Conservation (phyloP, 92 coral and sea anemone genomes). For the Porites cylindrica region DNA sequence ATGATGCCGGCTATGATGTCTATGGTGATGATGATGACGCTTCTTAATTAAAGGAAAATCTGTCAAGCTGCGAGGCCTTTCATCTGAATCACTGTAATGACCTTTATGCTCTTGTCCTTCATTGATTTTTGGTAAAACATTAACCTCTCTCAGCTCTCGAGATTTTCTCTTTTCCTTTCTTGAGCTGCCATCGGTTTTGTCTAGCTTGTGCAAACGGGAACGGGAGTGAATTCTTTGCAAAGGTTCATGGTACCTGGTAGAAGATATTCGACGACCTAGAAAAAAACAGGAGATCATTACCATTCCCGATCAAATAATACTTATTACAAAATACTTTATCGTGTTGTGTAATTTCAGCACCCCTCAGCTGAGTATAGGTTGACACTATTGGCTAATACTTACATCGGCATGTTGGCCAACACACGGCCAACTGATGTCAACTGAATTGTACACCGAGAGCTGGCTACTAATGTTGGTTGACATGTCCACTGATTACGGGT, state of each 20-base stretch:
- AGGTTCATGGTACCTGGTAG: conserved; percentile 77
- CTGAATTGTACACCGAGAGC: no score
- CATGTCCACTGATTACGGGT: no score
- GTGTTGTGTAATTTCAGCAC: no score
- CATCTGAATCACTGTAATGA: conserved; percentile 29
- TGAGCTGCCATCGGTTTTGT: conserved; percentile 42
- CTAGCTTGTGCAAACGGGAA: conserved; percentile 28
- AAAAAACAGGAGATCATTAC: no score
- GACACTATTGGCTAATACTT: no score
- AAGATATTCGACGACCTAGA: conserved; percentile 66
- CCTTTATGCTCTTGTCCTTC: conserved; percentile 43
- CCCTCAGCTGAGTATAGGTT: no score
- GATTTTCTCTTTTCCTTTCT: conserved; percentile 44
- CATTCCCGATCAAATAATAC: no score
- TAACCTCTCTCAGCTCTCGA: conserved; percentile 30
- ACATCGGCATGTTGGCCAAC: no score
- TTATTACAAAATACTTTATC: no score
- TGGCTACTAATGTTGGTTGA: no score
- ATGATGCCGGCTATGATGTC: conserved; percentile 51
- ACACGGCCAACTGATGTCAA: no score
- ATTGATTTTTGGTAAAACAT: conserved; percentile 54
- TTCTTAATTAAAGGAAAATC: neutral
- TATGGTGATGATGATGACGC: conserved; percentile 31
- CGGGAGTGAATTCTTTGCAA: conserved; percentile 64
- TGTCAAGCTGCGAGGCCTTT: conserved; percentile 19